These are phyloP conservation scores for Cartodere bifasciata DNA, from an alignment of 2,888 invertebrate species.

Conservation along the genomic window DNA sequence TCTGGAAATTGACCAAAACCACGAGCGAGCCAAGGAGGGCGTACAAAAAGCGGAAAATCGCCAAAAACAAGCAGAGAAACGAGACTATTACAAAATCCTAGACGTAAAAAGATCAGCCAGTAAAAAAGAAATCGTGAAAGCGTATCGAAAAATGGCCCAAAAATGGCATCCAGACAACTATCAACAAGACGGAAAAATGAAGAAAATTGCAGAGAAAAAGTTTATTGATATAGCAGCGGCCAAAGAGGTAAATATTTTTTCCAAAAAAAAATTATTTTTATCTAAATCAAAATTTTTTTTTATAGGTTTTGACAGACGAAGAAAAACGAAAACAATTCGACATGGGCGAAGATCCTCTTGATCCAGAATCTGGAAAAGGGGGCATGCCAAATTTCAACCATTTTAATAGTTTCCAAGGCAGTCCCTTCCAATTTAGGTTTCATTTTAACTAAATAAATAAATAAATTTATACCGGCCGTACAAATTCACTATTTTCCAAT, in stretches of 20 bases:
- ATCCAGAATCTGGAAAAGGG: slow-evolving; percentile 70
- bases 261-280: slow-evolving; percentile 3
- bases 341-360: slow-evolving; percentile 89
- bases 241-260: slow-evolving; percentile 65
- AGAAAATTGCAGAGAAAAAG: slow-evolving; percentile 90
- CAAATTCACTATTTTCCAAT: too few relatives aligned
- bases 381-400: slow-evolving; percentile 71
- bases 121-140: slow-evolving; percentile 90
- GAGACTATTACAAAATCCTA: slow-evolving; percentile 96
- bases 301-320: slow-evolving; percentile 62
- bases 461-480: too few relatives aligned
- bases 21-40: slow-evolving; percentile 79
- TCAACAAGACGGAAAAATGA: slow-evolving; percentile 66
- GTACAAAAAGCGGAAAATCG: slow-evolving; percentile 76
- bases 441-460: slow-evolving; percentile 84
- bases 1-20: slow-evolving; percentile 64
- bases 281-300: slow-evolving; percentile 7
- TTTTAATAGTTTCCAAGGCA: slow-evolving; percentile 60
- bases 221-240: slow-evolving; percentile 98
- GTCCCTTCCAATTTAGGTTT: slow-evolving; percentile 94
- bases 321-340: slow-evolving; percentile 94
- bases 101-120: slow-evolving; percentile 80
- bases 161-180: slow-evolving; percentile 99
- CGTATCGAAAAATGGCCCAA: slow-evolving; percentile 91
- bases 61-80: slow-evolving; percentile 81